Evolutionary conservation across 2,888 invertebrate genomes (phyloP).

Genomic region (Tenthredo amoena): DNA sequence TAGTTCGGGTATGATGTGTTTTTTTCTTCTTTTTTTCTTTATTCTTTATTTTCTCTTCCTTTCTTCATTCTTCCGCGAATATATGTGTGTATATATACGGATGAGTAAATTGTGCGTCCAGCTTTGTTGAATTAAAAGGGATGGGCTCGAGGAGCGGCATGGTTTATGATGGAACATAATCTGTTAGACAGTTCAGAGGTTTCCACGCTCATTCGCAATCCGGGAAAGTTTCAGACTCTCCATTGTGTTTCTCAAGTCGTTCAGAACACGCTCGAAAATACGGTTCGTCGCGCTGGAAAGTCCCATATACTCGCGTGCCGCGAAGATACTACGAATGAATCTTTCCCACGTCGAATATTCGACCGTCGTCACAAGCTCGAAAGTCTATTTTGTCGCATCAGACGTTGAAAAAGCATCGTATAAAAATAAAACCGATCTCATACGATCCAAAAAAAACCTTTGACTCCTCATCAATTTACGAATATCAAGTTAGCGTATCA

Average conservation of each 20-base stretch:
- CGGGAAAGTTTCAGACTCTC: slow-evolving; percentile 36
- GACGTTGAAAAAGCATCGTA: slow-evolving; percentile 7
- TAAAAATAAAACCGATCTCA: neutral
- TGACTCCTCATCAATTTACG: slow-evolving; percentile 13
- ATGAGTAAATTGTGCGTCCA: neutral
- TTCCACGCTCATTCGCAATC: slow-evolving; percentile 27
- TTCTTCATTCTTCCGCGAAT: neutral
- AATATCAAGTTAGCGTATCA: neutral
- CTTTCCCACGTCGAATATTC: neutral
- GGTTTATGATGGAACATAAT: slow-evolving; percentile 19
- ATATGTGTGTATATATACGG: neutral
- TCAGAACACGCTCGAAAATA: slow-evolving; percentile 37
- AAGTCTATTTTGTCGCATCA: neutral
- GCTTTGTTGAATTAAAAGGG: neutral
- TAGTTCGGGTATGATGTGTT: neutral
- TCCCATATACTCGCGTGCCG: neutral
- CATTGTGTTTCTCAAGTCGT: slow-evolving; percentile 47
- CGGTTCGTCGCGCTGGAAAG: slow-evolving; percentile 31
- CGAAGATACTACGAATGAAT: neutral
- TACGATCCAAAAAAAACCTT: neutral
- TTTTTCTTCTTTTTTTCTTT: neutral
- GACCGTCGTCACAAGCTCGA: neutral
- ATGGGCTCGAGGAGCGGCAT: slow-evolving; percentile 6
- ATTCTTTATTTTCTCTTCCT: neutral
- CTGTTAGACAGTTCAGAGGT: slow-evolving; percentile 34